Base-by-base conservation (phyloP, 2,888 invertebrate genomes). In the Tetramorium bicarinatum region DNA sequence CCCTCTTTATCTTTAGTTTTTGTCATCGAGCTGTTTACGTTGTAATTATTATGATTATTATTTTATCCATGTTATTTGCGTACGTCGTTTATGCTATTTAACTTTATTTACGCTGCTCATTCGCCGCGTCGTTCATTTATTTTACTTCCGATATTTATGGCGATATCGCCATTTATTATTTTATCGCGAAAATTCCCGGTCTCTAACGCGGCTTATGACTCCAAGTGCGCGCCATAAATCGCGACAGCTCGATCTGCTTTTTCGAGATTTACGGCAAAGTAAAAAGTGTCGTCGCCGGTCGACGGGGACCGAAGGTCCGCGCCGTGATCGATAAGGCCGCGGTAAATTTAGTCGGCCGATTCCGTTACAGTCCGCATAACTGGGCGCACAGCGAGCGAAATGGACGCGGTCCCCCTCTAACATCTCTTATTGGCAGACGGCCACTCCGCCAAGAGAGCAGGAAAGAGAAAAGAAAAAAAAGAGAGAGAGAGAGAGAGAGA, bases 351-450 rank as follows among this genome's bases (percentile, higher is more conserved):
- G 54, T 75, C 75, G 52, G 67, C 85, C 87, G 90, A 88, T 90
- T 89, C 90, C 90, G 90, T 90, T 90, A 90, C 83, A 83, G 84
- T 89, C 87, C 86, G 72, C 90, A 85, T 89, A 89, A 88, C 88
- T 83, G 89, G 80, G 76, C 84, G 34, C 62, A 56, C 62, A 56
- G 80, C 69, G 69, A 64, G 75, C 86, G 86, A 89, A 88, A 88
- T 87, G 84, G 87, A 84, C 88, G 82, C 85, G 85, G 74, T 66
- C 34, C 66, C 59, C 34, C 44, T 79, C 77, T 47, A 25, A 83
- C 82, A 85, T 85, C 87, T 90, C 87, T 89, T 90, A 90, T 88
- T 88, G 88, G 87, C 87, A 84, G 86, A 82, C 87, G 82, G 85
- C 84, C 85, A 84, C 84, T 87, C 71, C 62, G 56, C 29, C 29